These are phyloP conservation scores for Leguminivora glycinivorella DNA, from an alignment of 1,140 invertebrate genomes.

Conservation along the genomic window DNA sequence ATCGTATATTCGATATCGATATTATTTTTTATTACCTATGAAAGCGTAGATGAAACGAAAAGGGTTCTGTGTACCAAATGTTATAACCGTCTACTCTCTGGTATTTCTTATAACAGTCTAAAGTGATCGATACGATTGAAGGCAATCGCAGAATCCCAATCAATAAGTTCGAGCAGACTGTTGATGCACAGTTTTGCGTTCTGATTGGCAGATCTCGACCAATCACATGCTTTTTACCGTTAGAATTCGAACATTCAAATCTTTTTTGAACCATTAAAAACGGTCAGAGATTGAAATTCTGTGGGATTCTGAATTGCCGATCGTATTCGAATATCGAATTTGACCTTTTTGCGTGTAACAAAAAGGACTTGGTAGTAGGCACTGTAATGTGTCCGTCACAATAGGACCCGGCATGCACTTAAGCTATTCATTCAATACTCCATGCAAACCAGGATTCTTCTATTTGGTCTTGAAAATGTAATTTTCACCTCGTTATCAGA, in stretches of 20 bases:
- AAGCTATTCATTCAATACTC: slow-evolving; percentile 6
- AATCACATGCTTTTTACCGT: not conserved
- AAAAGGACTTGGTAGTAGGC: slow-evolving; percentile 17
- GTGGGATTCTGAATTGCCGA: not conserved
- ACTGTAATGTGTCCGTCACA: slow-evolving; percentile 20
- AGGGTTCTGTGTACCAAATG: not conserved
- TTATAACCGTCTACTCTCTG: not conserved
- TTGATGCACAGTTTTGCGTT: not conserved
- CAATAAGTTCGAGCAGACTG: not conserved
- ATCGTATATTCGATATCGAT: too few relatives aligned
- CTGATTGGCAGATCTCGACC: not conserved
- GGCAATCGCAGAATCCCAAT: not conserved
- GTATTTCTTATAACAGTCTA: not conserved
- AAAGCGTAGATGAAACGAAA: not conserved
- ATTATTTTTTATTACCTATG: too few relatives aligned
- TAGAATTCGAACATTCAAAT: not conserved
- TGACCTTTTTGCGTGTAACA: slow-evolving; percentile 21
- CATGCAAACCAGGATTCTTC: not conserved
- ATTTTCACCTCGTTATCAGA: not conserved
- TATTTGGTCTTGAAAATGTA: not conserved
- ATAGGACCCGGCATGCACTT: slow-evolving; percentile 16
- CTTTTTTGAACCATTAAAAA: not conserved
- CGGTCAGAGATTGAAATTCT: not conserved
- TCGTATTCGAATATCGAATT: not conserved
- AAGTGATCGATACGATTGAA: not conserved